A percentile compares a stretch with the other conserved stretches of the same genome.
phyloP scores from a whole-genome alignment of 1,140 invertebrate genomes.

The Cylas formicarius region DNA sequence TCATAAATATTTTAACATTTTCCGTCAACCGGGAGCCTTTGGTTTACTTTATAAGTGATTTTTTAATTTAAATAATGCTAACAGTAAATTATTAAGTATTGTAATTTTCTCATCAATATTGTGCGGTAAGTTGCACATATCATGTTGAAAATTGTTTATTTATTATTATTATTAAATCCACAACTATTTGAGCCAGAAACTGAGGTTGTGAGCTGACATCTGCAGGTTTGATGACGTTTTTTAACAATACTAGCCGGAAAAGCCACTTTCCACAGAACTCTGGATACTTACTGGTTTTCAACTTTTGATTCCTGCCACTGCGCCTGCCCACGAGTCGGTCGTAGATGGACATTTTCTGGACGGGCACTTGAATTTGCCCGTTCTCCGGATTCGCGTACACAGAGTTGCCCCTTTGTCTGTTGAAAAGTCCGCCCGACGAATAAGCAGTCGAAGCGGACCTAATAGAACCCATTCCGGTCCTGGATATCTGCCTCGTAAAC shows the following conservation, averaged over 20 bases:
- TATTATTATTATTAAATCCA: no score
- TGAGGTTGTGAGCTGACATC: no score
- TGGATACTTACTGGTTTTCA: conserved; percentile 23
- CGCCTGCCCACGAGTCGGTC: conserved; percentile 73
- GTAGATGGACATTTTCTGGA: conserved; percentile 70
- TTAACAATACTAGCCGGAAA: neutral
- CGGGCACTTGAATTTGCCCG: conserved; percentile 45
- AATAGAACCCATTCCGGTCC: conserved; percentile 76
- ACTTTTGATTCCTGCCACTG: conserved; percentile 56
- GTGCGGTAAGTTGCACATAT: no score
- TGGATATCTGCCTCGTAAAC: conserved; percentile 73
- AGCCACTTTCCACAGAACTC: neutral
- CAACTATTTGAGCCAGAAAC: no score
- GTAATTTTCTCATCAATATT: no score
- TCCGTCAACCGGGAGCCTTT: no score
- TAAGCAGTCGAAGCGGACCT: conserved; percentile 76
- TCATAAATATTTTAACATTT: no score
- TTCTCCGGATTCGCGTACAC: conserved; percentile 75
- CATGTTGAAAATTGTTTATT: no score
- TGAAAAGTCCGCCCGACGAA: conserved; percentile 70
- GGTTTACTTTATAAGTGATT: no score
- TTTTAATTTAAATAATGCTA: no score
- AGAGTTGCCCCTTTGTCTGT: conserved; percentile 48
- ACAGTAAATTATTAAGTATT: no score
- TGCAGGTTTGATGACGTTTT: no score